A percentile compares a stretch with the other conserved stretches of the same genome.
phyloP scores from a whole-genome alignment of 2,797 vertebrate genomes.

The Bradypodion ventrale region DNA sequence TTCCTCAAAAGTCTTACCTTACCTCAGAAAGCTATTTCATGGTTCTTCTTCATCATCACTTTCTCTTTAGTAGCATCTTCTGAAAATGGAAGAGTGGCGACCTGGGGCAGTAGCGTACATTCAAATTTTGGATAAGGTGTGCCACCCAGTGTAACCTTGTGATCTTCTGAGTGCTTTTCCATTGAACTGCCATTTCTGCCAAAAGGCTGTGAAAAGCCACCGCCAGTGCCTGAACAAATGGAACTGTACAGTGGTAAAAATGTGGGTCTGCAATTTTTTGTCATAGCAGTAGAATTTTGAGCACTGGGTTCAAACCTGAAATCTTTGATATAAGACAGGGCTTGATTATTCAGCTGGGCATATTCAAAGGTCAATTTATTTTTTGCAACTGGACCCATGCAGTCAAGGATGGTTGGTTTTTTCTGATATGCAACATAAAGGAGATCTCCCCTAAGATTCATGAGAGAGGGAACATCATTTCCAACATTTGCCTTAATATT shows the following conservation, averaged over 20 bases:
- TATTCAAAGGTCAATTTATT: slow-evolving; percentile 60
- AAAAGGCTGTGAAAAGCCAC: slow-evolving; percentile 9
- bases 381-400: slow-evolving; percentile 33
- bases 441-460: slow-evolving; percentile 42
- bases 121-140: slow-evolving; percentile 17
- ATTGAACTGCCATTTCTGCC: not conserved
- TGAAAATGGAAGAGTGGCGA: not conserved
- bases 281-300: slow-evolving; percentile 10
- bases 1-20: slow-evolving; percentile 43
- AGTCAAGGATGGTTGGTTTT: slow-evolving; percentile 45
- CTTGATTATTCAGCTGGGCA: slow-evolving; percentile 57
- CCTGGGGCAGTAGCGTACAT: slow-evolving; percentile 9
- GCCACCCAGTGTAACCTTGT: slow-evolving; percentile 4
- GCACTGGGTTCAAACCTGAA: slow-evolving; percentile 44
- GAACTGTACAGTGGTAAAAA: slow-evolving; percentile 57
- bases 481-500: slow-evolving; percentile 41
- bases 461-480: slow-evolving; percentile 1
- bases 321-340: slow-evolving; percentile 50
- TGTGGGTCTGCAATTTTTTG: slow-evolving; percentile 50
- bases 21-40: slow-evolving; percentile 8
- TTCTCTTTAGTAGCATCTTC: slow-evolving; percentile 11
- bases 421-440: slow-evolving; percentile 53
- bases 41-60: slow-evolving; percentile 2
- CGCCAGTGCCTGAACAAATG: slow-evolving; percentile 11
- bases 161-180: not conserved